Base-by-base conservation (phyloP, 2,888 invertebrate species). In the Pantelozetes paolii region DNA sequence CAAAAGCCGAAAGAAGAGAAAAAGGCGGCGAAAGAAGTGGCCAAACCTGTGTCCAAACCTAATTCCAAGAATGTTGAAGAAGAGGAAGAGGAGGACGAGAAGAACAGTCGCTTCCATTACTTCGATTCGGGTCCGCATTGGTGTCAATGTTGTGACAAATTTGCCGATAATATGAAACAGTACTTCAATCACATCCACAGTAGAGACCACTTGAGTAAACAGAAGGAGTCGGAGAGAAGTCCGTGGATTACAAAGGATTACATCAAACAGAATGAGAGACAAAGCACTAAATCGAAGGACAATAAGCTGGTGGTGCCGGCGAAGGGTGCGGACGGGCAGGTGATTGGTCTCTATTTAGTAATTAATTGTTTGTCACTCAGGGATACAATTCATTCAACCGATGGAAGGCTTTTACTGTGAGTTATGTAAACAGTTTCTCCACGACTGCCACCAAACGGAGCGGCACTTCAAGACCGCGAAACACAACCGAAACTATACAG, bases 201-300 rank as follows among this genome's bases (percentile, higher is more conserved):
- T n/a, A 62, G 32, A 32, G 62, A 62, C 2, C 62, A 62, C 32
- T 32, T 62, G 5, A 32, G 20, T n/a, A 30, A 32, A 62, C 62
- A 62, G 13, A 62, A 62, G 9, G 62, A 32, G 32, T 32, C 62
- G 3, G 5, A 30, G 2, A 30, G 28, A 30, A 62, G 9, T 30
- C 62, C 62, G 3, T 62, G 62, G 62, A 62, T 62, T 32, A 62
- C 62, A 30, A 62, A 62, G n/a, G 62, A 62, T 15, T 62, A 62
- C 32, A 62, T 62, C 62, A 62, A 62, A 32, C 18, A 62, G 13
- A 6, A n/a, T 26, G 32, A 62, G 5, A 62, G 11, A 54, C 1
- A 23, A 8, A 36, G 9, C 36, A 36, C 36, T 8, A 36, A 36
- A 9, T 36, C 36, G 6, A 36, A 36, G 9, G 36, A 36, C 36